Conservation (phyloP, 2,113 vertebrate genomes). For the Microtus oregoni region DNA sequence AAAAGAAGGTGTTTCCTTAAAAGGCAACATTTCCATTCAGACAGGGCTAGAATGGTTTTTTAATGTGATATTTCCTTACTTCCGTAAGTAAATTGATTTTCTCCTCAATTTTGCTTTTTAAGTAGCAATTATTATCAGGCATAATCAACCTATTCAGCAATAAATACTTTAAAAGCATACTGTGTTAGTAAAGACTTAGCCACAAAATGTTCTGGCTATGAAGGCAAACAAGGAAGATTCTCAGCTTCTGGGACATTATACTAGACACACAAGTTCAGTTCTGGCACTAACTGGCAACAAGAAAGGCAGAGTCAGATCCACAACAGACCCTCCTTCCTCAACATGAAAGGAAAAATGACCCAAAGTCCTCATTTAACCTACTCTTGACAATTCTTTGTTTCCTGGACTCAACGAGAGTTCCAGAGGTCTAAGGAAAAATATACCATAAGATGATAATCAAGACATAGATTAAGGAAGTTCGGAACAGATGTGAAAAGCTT, state of each 20-base stretch:
- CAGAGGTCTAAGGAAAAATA: not conserved
- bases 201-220: not conserved
- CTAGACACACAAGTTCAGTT: not conserved
- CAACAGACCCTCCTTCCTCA: not conserved
- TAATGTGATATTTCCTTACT: not conserved
- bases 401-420: not conserved
- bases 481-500: not conserved
- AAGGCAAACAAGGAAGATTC: not conserved
- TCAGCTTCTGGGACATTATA: not conserved
- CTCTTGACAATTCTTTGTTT: not conserved
- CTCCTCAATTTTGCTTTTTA: not conserved
- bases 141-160: not conserved
- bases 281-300: not conserved
- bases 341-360: not conserved
- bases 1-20: not conserved
- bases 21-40: not conserved
- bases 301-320: not conserved
- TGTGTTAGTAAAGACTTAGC: not conserved
- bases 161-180: not conserved
- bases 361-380: not conserved
- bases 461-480: not conserved
- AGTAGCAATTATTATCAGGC: not conserved
- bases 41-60: not conserved
- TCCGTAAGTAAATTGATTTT: not conserved
- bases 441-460: not conserved